Percentiles rank a stretch among this genome's conserved stretches.
These are phyloP conservation scores for Podarcis muralis DNA, from an alignment of 2,113 vertebrate genomes.

Conservation along the genomic window DNA sequence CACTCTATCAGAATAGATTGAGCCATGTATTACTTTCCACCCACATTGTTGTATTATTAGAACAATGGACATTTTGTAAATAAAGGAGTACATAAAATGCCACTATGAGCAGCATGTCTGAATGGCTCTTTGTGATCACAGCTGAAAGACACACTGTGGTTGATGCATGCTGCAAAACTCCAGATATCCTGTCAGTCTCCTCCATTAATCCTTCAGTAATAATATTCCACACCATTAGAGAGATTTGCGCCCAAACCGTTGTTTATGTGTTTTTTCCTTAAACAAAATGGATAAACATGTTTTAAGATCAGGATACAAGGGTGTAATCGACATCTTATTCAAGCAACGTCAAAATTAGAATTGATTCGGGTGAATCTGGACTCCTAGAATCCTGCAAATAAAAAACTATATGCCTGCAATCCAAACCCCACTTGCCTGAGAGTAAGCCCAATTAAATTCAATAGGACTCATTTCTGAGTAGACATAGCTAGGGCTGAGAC, in stretches of 20 bases:
- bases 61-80: slow-evolving; percentile 66
- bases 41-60: slow-evolving; percentile 53
- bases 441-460: too few species aligned
- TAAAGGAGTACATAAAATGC: slow-evolving; percentile 60
- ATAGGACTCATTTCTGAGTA: too few species aligned
- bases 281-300: neutral
- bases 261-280: neutral
- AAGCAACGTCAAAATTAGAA: neutral
- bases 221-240: slow-evolving; percentile 28
- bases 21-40: slow-evolving; percentile 53
- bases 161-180: slow-evolving; percentile 32
- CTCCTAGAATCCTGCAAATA: slow-evolving; percentile 19
- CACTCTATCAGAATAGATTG: slow-evolving; percentile 54
- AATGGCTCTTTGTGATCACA: slow-evolving; percentile 50
- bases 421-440: too few species aligned
- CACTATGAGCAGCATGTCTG: slow-evolving; percentile 32
- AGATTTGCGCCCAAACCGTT: neutral
- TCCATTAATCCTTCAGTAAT: slow-evolving; percentile 39
- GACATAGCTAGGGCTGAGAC: too few species aligned
- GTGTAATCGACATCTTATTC: neutral
- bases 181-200: slow-evolving; percentile 33
- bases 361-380: neutral
- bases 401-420: neutral
- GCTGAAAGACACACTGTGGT: slow-evolving; percentile 28
- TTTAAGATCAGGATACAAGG: neutral